phyloP scores from a whole-genome alignment of 2,113 vertebrate genomes.

The Odontesthes bonariensis region DNA sequence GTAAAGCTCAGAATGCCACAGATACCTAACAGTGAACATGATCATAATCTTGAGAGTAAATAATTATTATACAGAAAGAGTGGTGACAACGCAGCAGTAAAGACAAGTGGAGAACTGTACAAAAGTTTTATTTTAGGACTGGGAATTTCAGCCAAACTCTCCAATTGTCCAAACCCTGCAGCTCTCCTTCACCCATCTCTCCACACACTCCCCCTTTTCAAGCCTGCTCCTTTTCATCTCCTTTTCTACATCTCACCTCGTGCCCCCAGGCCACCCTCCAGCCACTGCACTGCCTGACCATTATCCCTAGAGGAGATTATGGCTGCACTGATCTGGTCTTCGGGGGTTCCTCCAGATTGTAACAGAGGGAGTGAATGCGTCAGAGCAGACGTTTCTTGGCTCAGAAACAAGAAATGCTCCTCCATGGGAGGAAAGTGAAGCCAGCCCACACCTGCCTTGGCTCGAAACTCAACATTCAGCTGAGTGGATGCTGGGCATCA shows the following conservation, averaged over 20 bases:
- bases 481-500: constrained; percentile 6
- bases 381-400: constrained; percentile 58
- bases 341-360: constrained; percentile 65
- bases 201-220: constrained; percentile 20
- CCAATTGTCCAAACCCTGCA: constrained; percentile 9
- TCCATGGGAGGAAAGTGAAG: constrained; percentile 31
- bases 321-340: constrained; percentile 64
- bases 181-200: constrained; percentile 1
- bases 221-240: constrained; percentile 36
- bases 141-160: constrained; percentile 18
- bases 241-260: constrained; percentile 44
- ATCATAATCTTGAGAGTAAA: neutral
- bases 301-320: constrained; percentile 74
- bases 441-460: constrained; percentile 23
- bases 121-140: constrained; percentile 24
- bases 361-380: constrained; percentile 60
- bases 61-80: too few relatives aligned
- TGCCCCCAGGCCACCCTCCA: constrained; percentile 53
- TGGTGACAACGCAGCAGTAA: too few relatives aligned
- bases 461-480: constrained; percentile 23
- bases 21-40: neutral
- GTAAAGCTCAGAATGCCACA: neutral
- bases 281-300: constrained; percentile 52
- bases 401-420: constrained; percentile 7
- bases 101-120: neutral